Evolutionary conservation across 2,113 vertebrate species (phyloP), one percentile per base, ranked within the genome.

Genomic region (Gracilinanus agilis): DNA sequence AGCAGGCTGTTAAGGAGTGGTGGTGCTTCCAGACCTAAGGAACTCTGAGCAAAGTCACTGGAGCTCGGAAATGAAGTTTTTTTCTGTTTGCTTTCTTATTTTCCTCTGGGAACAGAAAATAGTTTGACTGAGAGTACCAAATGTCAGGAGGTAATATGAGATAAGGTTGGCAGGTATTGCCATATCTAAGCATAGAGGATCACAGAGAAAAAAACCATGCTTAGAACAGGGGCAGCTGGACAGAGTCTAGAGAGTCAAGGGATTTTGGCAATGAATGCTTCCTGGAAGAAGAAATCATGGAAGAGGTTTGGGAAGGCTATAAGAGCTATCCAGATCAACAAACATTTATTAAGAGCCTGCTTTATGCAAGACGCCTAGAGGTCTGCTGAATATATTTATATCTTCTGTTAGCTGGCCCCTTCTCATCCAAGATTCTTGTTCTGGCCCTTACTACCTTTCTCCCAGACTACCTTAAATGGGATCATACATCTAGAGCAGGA

Each of bases 31-130:
- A 83, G 23, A 83, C 67, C 67, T 83, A 34, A 83, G 29, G 53
- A 90, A 3, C 24, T 53, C 11, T 88, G 89, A 91, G 29, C 88
- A 94, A 93, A 95, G 24, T 54, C 95, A 88, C n/a, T 93, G 90
- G 58, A 44, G 53, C 93, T 91, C 95, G 88, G 90, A 92, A 53
- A 90, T 0, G 2, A 90, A 53, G 83, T 27, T 29, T 61, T 27
- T 23, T 24, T 34, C 13, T 27, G 27, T 16, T 34, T 34, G 27
- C n/a, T 67, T 34, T 75, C 34, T n/a, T n/a, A 19, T 67, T 67
- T 24, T 67, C 34, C n/a, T n/a, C 67, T 75, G 34, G 67, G 34
- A 75, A 75, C 13, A 75, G 61, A n/a, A 75, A n/a, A 4, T 4
- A 75, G n/a, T 75, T 75, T 75, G 29, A 67, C 19, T n/a, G 67